phyloP scores from a whole-genome alignment of 2,888 invertebrate species.

The Metopia argyrocephala region DNA sequence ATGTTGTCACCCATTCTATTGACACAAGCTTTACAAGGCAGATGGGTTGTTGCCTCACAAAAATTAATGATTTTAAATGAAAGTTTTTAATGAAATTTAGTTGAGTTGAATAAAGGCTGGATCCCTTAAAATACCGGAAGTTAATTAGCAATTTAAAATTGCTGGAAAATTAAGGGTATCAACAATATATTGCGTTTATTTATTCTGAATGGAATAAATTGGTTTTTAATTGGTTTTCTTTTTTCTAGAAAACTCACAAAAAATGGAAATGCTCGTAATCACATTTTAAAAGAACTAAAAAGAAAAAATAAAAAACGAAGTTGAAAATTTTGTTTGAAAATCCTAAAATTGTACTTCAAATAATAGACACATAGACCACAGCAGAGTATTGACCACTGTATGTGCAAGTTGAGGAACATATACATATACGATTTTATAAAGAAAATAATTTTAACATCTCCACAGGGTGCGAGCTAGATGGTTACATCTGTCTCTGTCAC shows the following conservation, averaged over 20 bases:
- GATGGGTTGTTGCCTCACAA: neutral
- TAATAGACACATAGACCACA: too few relatives aligned
- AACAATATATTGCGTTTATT: neutral
- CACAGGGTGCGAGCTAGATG: too few relatives aligned
- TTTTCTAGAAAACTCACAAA: too few relatives aligned
- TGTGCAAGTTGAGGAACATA: too few relatives aligned
- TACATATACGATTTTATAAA: too few relatives aligned
- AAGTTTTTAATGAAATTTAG: conserved; percentile 56
- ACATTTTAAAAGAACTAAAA: neutral
- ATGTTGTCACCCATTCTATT: neutral
- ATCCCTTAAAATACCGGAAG: conserved; percentile 33
- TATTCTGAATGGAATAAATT: conserved; percentile 8
- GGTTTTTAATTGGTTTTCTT: conserved; percentile 52
- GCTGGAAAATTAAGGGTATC: conserved; percentile 51
- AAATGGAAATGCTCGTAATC: too few relatives aligned
- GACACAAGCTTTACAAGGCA: neutral
- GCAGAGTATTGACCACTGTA: too few relatives aligned
- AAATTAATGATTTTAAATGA: conserved; percentile 44
- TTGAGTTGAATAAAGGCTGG: conserved; percentile 1
- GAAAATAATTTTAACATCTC: too few relatives aligned
- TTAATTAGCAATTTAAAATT: conserved; percentile 53
- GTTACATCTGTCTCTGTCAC: too few relatives aligned
- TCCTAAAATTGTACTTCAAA: too few relatives aligned
- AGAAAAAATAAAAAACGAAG: neutral
- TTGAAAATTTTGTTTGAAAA: neutral